Conservation (phyloP, 2,888 invertebrate genomes). For the Anorthoa munda region DNA sequence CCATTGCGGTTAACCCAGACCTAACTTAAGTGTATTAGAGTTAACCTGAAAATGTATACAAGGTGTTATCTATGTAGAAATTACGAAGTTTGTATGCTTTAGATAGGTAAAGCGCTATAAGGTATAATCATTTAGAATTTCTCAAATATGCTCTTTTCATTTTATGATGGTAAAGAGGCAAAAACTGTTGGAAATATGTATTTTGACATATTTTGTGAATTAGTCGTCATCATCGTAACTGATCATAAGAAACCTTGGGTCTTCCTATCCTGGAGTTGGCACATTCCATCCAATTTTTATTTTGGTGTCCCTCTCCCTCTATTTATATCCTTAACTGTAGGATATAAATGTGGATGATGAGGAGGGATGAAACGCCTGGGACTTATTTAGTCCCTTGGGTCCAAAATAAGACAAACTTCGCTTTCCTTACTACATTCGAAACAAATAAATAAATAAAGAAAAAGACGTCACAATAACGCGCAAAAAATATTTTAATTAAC, state of each 20-base stretch:
- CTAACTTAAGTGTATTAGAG: conserved; percentile 36
- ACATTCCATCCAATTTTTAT: no score
- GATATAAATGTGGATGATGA: no score
- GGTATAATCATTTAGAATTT: background rate
- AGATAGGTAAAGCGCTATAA: background rate
- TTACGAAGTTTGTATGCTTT: background rate
- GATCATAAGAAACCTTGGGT: conserved; percentile 1
- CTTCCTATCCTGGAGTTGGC: no score
- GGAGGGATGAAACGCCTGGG: no score
- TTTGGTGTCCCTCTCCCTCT: no score
- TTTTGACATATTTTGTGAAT: background rate
- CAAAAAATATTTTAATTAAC: conserved; percentile 20
- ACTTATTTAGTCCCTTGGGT: no score
- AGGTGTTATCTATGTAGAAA: background rate
- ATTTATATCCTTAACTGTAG: no score
- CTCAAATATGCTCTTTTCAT: background rate
- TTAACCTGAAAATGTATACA: conserved; percentile 20
- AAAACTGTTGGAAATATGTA: background rate
- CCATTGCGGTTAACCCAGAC: conserved; percentile 57
- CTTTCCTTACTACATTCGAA: background rate
- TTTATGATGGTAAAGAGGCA: background rate
- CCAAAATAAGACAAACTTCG: no score
- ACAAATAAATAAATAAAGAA: background rate
- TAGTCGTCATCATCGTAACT: background rate
- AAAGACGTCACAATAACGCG: conserved; percentile 4